These are phyloP conservation scores for Chunga burmeisteri DNA, from an alignment of 2,113 vertebrate species.

Conservation along the genomic window DNA sequence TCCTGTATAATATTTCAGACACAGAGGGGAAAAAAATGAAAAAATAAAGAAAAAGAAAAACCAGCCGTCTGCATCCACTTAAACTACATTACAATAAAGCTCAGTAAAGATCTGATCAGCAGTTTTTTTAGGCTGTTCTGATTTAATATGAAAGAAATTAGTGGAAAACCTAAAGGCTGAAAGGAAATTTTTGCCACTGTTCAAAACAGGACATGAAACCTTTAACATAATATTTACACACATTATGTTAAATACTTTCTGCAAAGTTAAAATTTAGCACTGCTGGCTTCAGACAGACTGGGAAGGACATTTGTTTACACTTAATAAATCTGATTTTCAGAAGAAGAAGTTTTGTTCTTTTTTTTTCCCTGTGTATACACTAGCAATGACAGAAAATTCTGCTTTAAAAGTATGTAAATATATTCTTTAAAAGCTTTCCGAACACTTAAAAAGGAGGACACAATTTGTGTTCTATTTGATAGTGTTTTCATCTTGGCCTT, in stretches of 20 bases:
- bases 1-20: constrained; percentile 57
- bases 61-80: constrained; percentile 53
- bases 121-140: constrained; percentile 19
- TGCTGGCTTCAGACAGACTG: not conserved
- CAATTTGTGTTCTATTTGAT: not conserved
- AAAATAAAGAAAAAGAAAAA: constrained; percentile 21
- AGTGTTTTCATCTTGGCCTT: not conserved
- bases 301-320: constrained; percentile 17
- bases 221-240: constrained; percentile 66
- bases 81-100: constrained; percentile 42
- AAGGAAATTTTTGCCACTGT: constrained; percentile 60
- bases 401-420: not conserved
- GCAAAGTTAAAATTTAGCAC: constrained; percentile 31
- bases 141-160: constrained; percentile 61
- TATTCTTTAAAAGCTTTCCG: not conserved
- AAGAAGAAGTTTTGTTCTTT: not conserved
- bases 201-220: constrained; percentile 58
- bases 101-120: constrained; percentile 54
- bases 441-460: not conserved
- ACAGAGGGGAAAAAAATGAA: not conserved
- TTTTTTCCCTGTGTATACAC: not conserved
- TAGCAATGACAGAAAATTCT: not conserved
- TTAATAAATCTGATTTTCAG: constrained; percentile 52
- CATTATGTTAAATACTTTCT: constrained; percentile 53
- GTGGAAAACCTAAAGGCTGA: constrained; percentile 41